Evolutionary conservation across 2,797 vertebrate species (phyloP).

Genomic region (Micromesistius poutassou): DNA sequence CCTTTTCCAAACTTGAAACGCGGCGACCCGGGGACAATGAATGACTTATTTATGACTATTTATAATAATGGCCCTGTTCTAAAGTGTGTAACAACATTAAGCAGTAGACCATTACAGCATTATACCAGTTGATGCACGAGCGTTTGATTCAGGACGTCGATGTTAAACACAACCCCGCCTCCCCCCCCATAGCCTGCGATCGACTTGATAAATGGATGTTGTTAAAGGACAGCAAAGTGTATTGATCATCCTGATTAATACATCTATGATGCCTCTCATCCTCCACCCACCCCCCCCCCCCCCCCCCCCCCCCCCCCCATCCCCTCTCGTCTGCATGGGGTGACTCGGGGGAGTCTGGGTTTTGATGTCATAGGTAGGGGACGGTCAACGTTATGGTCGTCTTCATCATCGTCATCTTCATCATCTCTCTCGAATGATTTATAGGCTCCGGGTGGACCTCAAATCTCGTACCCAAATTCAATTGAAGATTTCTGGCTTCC

Average conservation of each 20-base stretch:
- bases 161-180: not conserved
- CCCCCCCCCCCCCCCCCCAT: not conserved
- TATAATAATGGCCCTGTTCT: not conserved
- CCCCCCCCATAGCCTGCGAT: not conserved
- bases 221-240: conserved; percentile 67
- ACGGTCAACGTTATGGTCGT: not conserved
- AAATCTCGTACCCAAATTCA: not conserved
- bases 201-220: conserved; percentile 74
- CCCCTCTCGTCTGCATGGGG: not conserved
- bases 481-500: not conserved
- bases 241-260: conserved; percentile 75
- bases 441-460: not conserved
- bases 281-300: not conserved
- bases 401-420: not conserved
- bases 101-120: not conserved
- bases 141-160: not conserved
- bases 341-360: conserved; percentile 4
- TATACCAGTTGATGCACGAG: not conserved
- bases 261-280: conserved; percentile 39
- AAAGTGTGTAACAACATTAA: conserved; percentile 1
- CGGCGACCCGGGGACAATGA: not conserved
- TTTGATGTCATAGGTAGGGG: conserved; percentile 26
- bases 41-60: not conserved
- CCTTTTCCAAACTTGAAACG: not conserved
- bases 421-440: not conserved